A percentile compares a stretch with the other conserved stretches of the same genome.
phyloP scores from a whole-genome alignment of 2,797 vertebrate genomes.

The Falco biarmicus region DNA sequence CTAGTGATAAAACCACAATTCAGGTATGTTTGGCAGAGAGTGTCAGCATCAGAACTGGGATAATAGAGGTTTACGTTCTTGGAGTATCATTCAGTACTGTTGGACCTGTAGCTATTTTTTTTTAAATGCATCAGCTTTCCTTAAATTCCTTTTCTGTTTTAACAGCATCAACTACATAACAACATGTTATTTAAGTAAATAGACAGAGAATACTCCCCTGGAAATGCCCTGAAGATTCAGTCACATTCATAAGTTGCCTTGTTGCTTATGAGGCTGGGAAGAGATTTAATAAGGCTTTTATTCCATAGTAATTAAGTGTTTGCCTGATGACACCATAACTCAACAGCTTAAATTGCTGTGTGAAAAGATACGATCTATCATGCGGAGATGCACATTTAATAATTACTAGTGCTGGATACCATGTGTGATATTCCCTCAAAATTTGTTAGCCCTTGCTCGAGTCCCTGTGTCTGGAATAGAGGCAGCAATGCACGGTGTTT shows the following conservation, averaged over 20 bases:
- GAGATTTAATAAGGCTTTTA: neutral
- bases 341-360: neutral
- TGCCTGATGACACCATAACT: neutral
- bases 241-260: neutral
- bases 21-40: conserved; percentile 7
- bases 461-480: neutral
- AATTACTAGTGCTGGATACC: neutral
- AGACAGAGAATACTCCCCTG: neutral
- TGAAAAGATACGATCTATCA: neutral
- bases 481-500: neutral
- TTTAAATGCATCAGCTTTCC: neutral
- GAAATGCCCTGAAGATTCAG: neutral
- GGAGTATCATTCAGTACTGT: neutral
- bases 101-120: neutral
- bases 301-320: neutral
- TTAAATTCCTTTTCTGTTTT: neutral
- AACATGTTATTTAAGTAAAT: neutral
- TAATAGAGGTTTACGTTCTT: neutral
- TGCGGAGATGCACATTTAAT: neutral
- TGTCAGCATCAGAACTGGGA: neutral
- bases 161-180: neutral
- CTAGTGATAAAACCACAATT: conserved; percentile 24
- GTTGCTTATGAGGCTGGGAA: neutral
- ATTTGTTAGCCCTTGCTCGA: no score
- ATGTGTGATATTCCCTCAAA: neutral